phyloP scores from a whole-genome alignment of 2,888 invertebrate species.

The Melanargia galathea region DNA sequence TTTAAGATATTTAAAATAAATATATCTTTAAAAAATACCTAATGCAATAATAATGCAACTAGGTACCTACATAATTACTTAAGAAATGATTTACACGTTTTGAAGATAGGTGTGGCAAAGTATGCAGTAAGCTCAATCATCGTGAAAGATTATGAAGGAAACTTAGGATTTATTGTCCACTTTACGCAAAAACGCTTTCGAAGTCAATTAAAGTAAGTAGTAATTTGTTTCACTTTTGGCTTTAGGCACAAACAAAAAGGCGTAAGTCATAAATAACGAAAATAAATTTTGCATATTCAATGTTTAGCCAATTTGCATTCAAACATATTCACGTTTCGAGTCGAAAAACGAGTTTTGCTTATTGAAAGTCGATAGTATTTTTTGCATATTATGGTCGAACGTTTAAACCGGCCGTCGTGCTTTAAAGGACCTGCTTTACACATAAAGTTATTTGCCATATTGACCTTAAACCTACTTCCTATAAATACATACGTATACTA shows the following conservation, averaged over 20 bases:
- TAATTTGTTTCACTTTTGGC: slow-evolving; percentile 22
- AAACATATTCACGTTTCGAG: slow-evolving; percentile 27
- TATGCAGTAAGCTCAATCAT: not conserved
- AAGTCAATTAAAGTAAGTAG: slow-evolving; percentile 1
- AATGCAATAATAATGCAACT: too few relatives aligned
- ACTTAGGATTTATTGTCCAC: slow-evolving; percentile 3
- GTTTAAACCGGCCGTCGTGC: slow-evolving; percentile 40
- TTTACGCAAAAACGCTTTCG: slow-evolving; percentile 9
- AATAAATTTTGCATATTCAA: slow-evolving; percentile 21
- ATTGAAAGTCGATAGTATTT: slow-evolving; percentile 40
- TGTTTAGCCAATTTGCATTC: slow-evolving; percentile 31
- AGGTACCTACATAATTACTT: too few relatives aligned
- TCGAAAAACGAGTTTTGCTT: slow-evolving; percentile 30
- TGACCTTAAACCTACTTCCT: slow-evolving; percentile 44
- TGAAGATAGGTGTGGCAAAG: not conserved
- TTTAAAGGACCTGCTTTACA: slow-evolving; percentile 29
- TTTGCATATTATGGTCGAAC: slow-evolving; percentile 40
- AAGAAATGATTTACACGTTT: too few relatives aligned
- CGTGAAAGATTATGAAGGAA: not conserved
- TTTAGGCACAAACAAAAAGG: slow-evolving; percentile 18
- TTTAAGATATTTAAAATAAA: too few relatives aligned
- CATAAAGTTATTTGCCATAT: slow-evolving; percentile 37
- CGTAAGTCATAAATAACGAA: slow-evolving; percentile 17
- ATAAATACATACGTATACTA: slow-evolving; percentile 26
- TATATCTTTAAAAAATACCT: too few relatives aligned